These are phyloP conservation scores for Dolomedes plantarius DNA, from an alignment of 2,888 invertebrate species.

Conservation along the genomic window DNA sequence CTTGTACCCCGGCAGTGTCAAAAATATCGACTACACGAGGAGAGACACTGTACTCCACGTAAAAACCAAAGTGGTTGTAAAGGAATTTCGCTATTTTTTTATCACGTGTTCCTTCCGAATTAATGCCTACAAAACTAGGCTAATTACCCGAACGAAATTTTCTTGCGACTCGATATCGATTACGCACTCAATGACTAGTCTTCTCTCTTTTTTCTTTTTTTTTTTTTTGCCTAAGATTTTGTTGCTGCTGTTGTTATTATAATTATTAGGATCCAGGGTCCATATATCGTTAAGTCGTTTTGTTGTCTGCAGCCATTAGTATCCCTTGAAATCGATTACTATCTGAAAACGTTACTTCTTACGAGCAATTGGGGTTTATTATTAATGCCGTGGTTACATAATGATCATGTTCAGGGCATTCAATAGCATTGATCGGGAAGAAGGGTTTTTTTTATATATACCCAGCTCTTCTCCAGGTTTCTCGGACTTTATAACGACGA, in stretches of 20 bases:
- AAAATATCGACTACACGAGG: background rate
- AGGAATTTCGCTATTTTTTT: background rate
- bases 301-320: conserved; percentile 42
- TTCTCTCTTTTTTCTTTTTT: no score
- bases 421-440: background rate
- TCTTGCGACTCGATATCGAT: conserved; percentile 48
- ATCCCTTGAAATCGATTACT: background rate
- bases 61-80: background rate
- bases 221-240: background rate
- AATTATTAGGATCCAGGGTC: conserved; percentile 33
- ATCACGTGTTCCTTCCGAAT: conserved; percentile 7
- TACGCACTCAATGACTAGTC: no score
- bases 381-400: background rate
- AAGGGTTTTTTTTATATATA: background rate
- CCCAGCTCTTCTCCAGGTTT: background rate
- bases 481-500: background rate
- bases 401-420: background rate
- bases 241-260: conserved; percentile 45
- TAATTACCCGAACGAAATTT: conserved; percentile 40
- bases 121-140: conserved; percentile 44
- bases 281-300: conserved; percentile 46
- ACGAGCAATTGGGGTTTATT: background rate
- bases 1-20: background rate
- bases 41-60: background rate
- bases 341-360: background rate